phyloP scores from a whole-genome alignment of 1,140 invertebrate species.

The Ceratoteleas bidentatus region DNA sequence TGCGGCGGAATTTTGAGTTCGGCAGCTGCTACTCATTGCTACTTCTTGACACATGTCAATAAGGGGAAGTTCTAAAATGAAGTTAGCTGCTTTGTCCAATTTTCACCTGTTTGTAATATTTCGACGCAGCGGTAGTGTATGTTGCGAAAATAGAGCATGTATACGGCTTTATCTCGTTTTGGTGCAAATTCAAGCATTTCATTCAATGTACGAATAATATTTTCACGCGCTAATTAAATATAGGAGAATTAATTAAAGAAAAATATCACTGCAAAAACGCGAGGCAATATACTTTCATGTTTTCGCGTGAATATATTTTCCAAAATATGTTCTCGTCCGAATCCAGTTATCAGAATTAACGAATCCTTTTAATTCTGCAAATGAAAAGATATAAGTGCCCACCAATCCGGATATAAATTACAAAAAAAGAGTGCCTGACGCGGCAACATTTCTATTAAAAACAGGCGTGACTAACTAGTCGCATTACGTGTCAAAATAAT shows the following conservation, averaged over 20 bases:
- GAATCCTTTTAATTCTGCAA: too few relatives aligned
- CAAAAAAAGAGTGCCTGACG: too few relatives aligned
- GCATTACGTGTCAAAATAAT: too few relatives aligned
- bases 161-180: neutral
- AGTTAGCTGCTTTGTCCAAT: slow-evolving; percentile 25
- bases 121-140: neutral
- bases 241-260: too few relatives aligned
- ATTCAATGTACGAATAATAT: neutral
- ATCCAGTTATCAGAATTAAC: too few relatives aligned
- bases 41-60: slow-evolving; percentile 50
- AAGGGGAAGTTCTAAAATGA: slow-evolving; percentile 16
- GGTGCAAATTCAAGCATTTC: neutral
- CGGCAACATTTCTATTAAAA: too few relatives aligned
- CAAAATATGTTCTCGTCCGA: too few relatives aligned
- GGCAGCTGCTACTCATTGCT: slow-evolving; percentile 51
- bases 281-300: too few relatives aligned
- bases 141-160: neutral
- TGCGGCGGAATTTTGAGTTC: slow-evolving; percentile 23
- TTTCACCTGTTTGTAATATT: slow-evolving; percentile 39
- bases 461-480: too few relatives aligned
- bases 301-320: too few relatives aligned
- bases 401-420: slow-evolving; percentile 5
- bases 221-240: neutral
- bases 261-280: too few relatives aligned
- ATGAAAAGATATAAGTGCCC: too few relatives aligned